These are phyloP conservation scores for Indicator maculatus DNA, from an alignment of 2,113 vertebrate species.

Conservation along the genomic window DNA sequence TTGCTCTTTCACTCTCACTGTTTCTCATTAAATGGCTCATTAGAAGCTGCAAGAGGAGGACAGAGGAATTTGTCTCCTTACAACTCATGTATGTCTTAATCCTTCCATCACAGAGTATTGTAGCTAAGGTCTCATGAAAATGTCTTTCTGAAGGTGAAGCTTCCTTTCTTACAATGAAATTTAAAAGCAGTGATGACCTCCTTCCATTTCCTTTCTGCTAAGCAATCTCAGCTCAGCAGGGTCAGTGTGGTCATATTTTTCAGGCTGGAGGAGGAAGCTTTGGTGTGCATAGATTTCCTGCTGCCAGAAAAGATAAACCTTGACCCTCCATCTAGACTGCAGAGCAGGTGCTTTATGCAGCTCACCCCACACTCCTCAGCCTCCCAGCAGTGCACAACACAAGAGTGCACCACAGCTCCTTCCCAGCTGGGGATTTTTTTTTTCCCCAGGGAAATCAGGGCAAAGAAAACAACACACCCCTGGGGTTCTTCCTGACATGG, in stretches of 20 bases:
- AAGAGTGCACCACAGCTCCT: not conserved
- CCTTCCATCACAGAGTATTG: not conserved
- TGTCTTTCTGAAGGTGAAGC: constrained; percentile 9
- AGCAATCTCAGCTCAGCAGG: not conserved
- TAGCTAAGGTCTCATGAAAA: not conserved
- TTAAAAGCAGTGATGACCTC: constrained; percentile 14
- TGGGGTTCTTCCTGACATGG: not conserved
- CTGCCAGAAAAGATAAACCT: not conserved
- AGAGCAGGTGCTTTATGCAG: not conserved
- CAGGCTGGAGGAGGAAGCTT: not conserved
- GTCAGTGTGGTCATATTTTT: not conserved
- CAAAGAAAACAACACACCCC: not conserved
- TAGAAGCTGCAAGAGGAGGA: not conserved
- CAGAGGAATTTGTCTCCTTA: not conserved
- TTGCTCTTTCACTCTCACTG: not conserved
- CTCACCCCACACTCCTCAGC: fast-evolving
- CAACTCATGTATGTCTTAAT: not conserved
- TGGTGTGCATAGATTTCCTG: not conserved
- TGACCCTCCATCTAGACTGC: not conserved
- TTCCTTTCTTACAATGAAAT: constrained; percentile 18
- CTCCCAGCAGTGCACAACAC: not conserved
- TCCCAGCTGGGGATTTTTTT: not conserved
- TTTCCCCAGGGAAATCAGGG: not conserved
- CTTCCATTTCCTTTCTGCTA: constrained; percentile 13
- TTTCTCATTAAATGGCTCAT: not conserved